phyloP scores from a whole-genome alignment of 1,140 invertebrate genomes.

The Hermatobates lingyangjiaoensis region DNA sequence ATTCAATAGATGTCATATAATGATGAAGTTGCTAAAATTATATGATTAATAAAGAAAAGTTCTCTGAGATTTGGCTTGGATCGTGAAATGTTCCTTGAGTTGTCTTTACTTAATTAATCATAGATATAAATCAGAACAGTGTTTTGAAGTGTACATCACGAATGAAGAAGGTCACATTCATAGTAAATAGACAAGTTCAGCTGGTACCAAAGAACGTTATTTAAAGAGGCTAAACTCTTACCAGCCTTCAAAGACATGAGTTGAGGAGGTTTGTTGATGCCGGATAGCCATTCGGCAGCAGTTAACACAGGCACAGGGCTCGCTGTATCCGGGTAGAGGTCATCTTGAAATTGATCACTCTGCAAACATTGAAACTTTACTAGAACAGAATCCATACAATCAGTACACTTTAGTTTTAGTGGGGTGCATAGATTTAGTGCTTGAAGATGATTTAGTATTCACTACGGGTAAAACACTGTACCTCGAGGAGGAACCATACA shows the following conservation, averaged over 20 bases:
- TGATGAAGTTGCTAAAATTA: no score
- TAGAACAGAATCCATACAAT: no score
- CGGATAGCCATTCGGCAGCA: slow-evolving; percentile 75
- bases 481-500: no score
- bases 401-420: no score
- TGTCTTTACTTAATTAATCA: not conserved
- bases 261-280: slow-evolving; percentile 59
- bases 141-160: not conserved
- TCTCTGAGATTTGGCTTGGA: not conserved
- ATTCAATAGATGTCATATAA: no score
- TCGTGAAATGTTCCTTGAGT: not conserved
- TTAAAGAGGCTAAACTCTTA: slow-evolving; percentile 20
- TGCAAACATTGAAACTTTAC: no score
- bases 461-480: no score
- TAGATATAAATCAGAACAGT: not conserved
- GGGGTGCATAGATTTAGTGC: no score
- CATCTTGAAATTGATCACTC: slow-evolving; percentile 64
- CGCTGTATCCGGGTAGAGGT: slow-evolving; percentile 82
- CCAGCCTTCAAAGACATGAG: slow-evolving; percentile 69
- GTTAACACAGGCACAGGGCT: slow-evolving; percentile 60
- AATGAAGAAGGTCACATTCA: no score
- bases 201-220: no score
- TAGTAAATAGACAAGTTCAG: no score
- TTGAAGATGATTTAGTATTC: no score
- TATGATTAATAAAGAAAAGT: not conserved